Conservation (phyloP, 2,797 vertebrate genomes). For the Coracias cyanogaster region DNA sequence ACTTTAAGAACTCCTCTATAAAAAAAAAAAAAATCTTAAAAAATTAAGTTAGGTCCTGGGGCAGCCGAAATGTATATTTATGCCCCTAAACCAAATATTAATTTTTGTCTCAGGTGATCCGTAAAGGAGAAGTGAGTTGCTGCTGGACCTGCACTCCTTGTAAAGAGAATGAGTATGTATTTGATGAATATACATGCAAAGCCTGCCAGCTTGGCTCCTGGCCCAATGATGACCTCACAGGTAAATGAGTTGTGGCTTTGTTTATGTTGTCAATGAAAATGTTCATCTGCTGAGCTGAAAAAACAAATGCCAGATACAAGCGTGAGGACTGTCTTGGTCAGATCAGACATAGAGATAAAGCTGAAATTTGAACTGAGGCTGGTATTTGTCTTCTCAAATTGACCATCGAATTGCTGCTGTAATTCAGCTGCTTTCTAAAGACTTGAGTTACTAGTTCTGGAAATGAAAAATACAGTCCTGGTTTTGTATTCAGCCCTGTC, state of each 20-base stretch:
- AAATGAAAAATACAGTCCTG: not conserved
- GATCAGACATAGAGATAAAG: fast-evolving
- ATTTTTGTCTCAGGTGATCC: conserved; percentile 88
- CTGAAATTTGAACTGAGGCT: not conserved
- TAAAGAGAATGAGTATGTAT: conserved; percentile 96
- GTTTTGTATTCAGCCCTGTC: not conserved
- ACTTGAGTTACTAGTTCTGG: not conserved
- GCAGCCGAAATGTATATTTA: not conserved
- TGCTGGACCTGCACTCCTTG: conserved; percentile 98
- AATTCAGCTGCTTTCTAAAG: not conserved
- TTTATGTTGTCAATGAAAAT: not conserved
- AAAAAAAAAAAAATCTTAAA: not conserved
- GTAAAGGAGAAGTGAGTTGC: conserved; percentile 98
- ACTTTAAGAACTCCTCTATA: too few species aligned
- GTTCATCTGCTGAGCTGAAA: not conserved
- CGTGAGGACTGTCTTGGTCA: not conserved
- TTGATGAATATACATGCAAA: conserved; percentile 95
- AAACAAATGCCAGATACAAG: not conserved
- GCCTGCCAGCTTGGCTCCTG: conserved; percentile 95
- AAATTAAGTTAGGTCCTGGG: not conserved
- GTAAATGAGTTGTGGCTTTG: conserved; percentile 73
- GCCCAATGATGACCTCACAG: conserved; percentile 93
- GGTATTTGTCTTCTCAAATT: not conserved
- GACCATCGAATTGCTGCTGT: not conserved
- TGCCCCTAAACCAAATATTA: not conserved